Percentiles rank a stretch among this genome's conserved stretches.
These are phyloP conservation scores for Akabosia matsudoensis DNA, from an alignment of 1,140 invertebrate species.

Conservation along the genomic window DNA sequence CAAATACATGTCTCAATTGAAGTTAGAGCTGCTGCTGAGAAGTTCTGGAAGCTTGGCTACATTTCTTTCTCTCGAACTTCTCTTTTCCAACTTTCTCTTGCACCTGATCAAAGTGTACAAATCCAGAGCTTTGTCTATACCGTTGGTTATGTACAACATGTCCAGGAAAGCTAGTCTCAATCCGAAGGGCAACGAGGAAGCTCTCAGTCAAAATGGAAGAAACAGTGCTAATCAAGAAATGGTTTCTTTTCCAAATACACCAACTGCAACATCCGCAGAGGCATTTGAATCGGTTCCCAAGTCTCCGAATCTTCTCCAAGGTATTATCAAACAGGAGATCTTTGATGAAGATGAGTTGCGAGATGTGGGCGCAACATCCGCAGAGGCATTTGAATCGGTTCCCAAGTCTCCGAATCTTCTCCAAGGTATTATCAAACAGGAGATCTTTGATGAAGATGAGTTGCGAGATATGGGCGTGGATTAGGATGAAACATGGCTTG, in stretches of 20 bases:
- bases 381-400: background rate
- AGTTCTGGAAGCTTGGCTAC: slow-evolving; percentile 14
- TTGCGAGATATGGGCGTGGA: background rate
- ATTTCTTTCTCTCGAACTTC: background rate
- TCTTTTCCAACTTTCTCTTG: slow-evolving; percentile 1
- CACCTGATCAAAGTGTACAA: slow-evolving; percentile 18
- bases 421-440: background rate
- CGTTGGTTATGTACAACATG: background rate
- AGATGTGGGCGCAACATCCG: background rate
- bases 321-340: background rate
- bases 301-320: background rate
- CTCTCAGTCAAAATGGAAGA: too few relatives aligned
- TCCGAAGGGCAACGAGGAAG: background rate
- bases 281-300: background rate
- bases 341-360: background rate
- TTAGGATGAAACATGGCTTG: too few relatives aligned
- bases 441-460: background rate
- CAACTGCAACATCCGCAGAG: background rate
- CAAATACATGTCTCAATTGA: slow-evolving; percentile 14
- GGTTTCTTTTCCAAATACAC: too few relatives aligned
- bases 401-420: background rate
- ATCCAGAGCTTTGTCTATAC: background rate
- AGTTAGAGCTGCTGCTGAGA: background rate
- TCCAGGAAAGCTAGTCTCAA: background rate
- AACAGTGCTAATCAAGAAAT: too few relatives aligned